These are phyloP conservation scores for Cyprinodon variegatus DNA, from an alignment of 2,113 vertebrate genomes.

Conservation along the genomic window DNA sequence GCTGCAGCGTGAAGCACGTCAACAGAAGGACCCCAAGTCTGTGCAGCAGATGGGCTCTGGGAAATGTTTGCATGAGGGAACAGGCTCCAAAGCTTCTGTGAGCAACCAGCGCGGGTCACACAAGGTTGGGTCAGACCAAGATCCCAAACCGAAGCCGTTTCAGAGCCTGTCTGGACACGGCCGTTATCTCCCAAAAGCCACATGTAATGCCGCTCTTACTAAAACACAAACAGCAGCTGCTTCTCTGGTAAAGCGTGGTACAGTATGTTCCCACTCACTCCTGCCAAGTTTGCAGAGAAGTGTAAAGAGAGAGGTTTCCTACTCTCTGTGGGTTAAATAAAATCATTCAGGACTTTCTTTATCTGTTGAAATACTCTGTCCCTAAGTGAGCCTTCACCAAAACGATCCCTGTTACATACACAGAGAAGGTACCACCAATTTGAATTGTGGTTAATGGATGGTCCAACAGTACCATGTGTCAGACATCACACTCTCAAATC, in stretches of 20 bases:
- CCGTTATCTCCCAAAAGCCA: constrained; percentile 5
- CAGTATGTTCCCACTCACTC: constrained; percentile 32
- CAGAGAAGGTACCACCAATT: constrained; percentile 36
- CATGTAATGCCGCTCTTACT: constrained; percentile 15
- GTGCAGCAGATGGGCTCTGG: constrained; percentile 71
- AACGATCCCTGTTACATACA: constrained; percentile 17
- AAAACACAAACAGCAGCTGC: constrained; percentile 32
- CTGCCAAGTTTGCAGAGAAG: constrained; percentile 26
- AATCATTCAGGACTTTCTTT: background rate
- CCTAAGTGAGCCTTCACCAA: background rate
- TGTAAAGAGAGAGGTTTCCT: constrained; percentile 13
- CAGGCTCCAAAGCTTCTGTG: constrained; percentile 64
- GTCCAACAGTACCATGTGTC: constrained; percentile 22
- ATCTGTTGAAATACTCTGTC: background rate
- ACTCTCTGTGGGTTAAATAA: constrained; percentile 4
- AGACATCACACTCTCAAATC: constrained; percentile 39
- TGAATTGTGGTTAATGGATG: constrained; percentile 48
- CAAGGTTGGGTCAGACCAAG: constrained; percentile 54
- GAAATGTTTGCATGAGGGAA: constrained; percentile 59
- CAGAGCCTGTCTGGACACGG: constrained; percentile 36
- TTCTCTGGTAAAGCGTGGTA: constrained; percentile 26
- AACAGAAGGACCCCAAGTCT: constrained; percentile 62
- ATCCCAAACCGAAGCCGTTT: constrained; percentile 54
- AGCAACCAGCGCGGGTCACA: constrained; percentile 70
- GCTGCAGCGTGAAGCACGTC: constrained; percentile 45